These are phyloP conservation scores for Panagrolaimus sp. DNA, from an alignment of 1,140 invertebrate genomes.

Conservation along the genomic window DNA sequence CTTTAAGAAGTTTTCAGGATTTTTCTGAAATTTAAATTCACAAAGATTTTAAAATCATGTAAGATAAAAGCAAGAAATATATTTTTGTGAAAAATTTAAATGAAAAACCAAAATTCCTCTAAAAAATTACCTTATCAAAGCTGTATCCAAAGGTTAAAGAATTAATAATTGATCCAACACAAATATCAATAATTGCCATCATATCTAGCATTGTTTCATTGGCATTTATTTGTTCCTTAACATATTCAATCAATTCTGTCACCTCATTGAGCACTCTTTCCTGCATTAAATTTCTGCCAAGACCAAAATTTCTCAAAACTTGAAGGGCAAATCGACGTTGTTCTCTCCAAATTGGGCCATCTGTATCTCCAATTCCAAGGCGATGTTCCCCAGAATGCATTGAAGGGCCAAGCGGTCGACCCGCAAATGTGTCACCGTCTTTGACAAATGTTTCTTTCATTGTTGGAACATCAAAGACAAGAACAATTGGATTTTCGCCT, in stretches of 20 bases:
- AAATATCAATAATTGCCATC: slow-evolving; percentile 7
- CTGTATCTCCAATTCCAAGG: neutral
- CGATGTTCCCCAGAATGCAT: neutral
- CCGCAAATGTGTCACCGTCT: slow-evolving; percentile 25
- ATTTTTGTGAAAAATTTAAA: too few species aligned
- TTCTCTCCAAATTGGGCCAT: slow-evolving; percentile 16
- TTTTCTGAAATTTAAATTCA: neutral
- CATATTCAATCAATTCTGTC: neutral
- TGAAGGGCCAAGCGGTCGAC: neutral
- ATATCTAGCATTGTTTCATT: neutral
- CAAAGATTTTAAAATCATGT: too few species aligned
- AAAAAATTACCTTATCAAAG: neutral
- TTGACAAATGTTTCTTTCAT: slow-evolving; percentile 31
- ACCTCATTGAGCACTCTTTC: slow-evolving; percentile 21
- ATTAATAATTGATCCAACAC: neutral
- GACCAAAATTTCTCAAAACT: slow-evolving; percentile 24
- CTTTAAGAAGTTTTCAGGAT: neutral
- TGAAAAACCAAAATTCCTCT: too few species aligned
- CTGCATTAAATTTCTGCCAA: slow-evolving; percentile 21
- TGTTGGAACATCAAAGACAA: slow-evolving; percentile 18
- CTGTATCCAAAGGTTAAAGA: neutral
- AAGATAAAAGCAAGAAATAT: too few species aligned
- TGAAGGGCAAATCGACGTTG: slow-evolving; percentile 25
- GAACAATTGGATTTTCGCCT: slow-evolving; percentile 25
- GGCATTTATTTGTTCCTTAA: slow-evolving; percentile 6